A percentile compares a stretch with the other conserved stretches of the same genome.
Evolutionary conservation across 2,888 invertebrate species (phyloP).

Genomic region (Drosophila conformis): DNA sequence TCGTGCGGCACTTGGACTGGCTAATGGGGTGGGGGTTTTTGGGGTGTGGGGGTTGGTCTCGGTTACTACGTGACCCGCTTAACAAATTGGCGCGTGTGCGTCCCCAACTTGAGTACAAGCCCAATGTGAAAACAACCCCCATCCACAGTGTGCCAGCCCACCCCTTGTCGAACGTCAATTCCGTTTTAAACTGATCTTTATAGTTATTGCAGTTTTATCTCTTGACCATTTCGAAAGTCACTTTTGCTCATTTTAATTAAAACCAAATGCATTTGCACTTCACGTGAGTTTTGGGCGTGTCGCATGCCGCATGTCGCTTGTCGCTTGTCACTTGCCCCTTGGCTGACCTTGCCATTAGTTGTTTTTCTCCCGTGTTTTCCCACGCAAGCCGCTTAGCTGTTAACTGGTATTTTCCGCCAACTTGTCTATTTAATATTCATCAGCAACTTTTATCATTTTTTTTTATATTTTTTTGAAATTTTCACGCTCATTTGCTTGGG

Average conservation of each 20-base stretch:
- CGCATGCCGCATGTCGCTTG: background rate
- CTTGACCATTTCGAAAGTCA: conserved; percentile 69
- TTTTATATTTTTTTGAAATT: conserved; percentile 19
- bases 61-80: conserved; percentile 71
- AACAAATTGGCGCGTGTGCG: conserved; percentile 75
- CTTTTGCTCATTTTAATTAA: conserved; percentile 72
- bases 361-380: conserved; percentile 37
- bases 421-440: conserved; percentile 25
- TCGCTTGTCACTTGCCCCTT: background rate
- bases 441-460: conserved; percentile 6
- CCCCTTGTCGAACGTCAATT: conserved; percentile 36
- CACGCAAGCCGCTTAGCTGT: conserved; percentile 41
- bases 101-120: conserved; percentile 13
- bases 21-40: conserved; percentile 17
- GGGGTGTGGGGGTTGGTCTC: background rate
- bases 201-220: conserved; percentile 78
- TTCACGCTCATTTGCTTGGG: conserved; percentile 58
- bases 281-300: conserved; percentile 59
- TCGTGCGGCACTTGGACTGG: conserved; percentile 9
- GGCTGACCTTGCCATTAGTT: conserved; percentile 38
- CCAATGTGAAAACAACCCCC: conserved; percentile 8
- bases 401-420: conserved; percentile 7
- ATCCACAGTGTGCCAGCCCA: background rate
- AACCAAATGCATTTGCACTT: conserved; percentile 62
- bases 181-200: conserved; percentile 60